Base-by-base conservation (phyloP, 2,888 invertebrate species). In the Nomada ferruginata region DNA sequence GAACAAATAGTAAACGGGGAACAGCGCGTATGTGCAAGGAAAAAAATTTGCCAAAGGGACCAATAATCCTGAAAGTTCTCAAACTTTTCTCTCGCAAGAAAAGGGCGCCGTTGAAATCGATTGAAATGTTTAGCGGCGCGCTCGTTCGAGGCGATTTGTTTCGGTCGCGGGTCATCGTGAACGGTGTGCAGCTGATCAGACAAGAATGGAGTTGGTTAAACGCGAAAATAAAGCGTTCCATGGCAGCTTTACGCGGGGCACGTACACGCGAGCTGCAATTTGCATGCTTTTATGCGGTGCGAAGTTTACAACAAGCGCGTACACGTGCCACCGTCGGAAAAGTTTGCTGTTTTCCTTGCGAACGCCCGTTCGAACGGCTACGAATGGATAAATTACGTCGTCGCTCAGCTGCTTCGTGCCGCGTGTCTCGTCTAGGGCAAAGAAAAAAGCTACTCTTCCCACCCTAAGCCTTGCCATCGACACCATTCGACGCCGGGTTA, bases 251-350 rank as follows among this genome's bases (percentile, higher is more conserved):
- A 66, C 66, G 72, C 71, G 55, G 55, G 36, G 75, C 85, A 78
- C 82, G 85, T 84, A 71, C 78, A 64, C 53, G 78, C 73, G 72
- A 57, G 71, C 63, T 74, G 82, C 74, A 82, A 85, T 85, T 85
- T 85, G 83, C 85, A 79, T 85, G 83, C 79, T 85, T 85, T 85
- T 77, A 83, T 77, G 79, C 72, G 85, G 79, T 69, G 85, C 68
- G 64, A 79, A 85, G 83, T 79, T 83, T 77, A 77, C 85, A 77
- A 85, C 83, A 61, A 61, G 73, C 61, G 29, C 76, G 64, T 76
- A 60, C 78, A 72, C 82, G 85, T 83, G 76, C 83, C 75, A 42
- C 69, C 29, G 23, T n/a, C 61, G 70, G 70, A 55, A 83, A 85
- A 77, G 73, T 77, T 70, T 53, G 20, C 68, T 76, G 73, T 71